A percentile compares a stretch with the other conserved stretches of the same genome.
Evolutionary conservation across 2,797 vertebrate species (phyloP).

Genomic region (Alauda arvensis): DNA sequence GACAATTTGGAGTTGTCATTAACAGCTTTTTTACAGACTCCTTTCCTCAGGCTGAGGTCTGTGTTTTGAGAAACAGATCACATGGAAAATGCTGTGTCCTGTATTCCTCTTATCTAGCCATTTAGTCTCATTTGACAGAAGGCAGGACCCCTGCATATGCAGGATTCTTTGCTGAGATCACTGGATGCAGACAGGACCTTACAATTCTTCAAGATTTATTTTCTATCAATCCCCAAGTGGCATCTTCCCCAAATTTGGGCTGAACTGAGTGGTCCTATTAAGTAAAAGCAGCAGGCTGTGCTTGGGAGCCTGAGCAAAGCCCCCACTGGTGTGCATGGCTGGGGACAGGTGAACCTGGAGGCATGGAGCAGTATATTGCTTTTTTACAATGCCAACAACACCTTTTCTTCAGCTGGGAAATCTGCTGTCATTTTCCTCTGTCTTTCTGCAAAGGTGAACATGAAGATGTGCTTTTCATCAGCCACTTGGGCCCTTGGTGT

Average conservation of each 20-base stretch:
- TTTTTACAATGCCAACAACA: background rate
- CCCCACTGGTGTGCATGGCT: background rate
- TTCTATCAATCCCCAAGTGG: background rate
- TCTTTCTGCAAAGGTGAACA: background rate
- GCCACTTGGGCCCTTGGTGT: fast-evolving
- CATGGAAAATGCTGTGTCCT: background rate
- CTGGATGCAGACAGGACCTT: background rate
- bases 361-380: background rate
- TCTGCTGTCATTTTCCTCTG: background rate
- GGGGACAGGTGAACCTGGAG: background rate
- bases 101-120: background rate
- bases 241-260: background rate
- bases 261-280: background rate
- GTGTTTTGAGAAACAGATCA: background rate
- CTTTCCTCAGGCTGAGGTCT: background rate
- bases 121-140: background rate
- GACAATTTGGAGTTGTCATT: background rate
- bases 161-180: background rate
- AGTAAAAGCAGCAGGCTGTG: background rate
- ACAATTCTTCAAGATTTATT: background rate
- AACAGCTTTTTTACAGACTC: background rate
- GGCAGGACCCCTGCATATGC: background rate
- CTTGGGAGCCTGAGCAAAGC: background rate
- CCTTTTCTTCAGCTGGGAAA: background rate
- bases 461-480: background rate